phyloP scores from a whole-genome alignment of 23 tunicate genomes.

The Diplosoma virens region DNA sequence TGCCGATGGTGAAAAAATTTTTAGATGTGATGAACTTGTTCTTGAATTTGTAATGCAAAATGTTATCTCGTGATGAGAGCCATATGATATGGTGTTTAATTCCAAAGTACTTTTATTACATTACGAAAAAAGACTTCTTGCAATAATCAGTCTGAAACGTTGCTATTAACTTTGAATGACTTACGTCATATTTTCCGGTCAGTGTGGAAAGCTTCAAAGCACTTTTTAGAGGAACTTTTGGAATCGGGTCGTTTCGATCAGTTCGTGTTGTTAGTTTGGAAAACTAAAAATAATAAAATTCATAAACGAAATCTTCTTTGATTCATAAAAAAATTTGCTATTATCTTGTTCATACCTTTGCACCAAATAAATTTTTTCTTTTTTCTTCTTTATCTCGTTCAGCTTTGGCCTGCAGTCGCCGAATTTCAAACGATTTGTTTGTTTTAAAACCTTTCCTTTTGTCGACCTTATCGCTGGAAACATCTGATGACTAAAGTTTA shows the following conservation, averaged over 20 bases:
- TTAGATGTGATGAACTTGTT: too few species aligned
- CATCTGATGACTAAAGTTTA: constrained; percentile 12
- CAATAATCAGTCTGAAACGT: not conserved
- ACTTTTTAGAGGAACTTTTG: constrained; percentile 35
- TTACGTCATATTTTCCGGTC: constrained; percentile 25
- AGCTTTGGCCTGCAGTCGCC: constrained; percentile 86
- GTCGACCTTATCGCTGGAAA: constrained; percentile 45
- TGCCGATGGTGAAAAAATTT: too few species aligned
- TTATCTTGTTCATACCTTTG: constrained; percentile 35
- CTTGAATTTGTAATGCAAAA: too few species aligned
- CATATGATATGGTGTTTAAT: too few species aligned
- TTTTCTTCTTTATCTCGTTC: constrained; percentile 72
- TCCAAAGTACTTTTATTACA: too few species aligned
- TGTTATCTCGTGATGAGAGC: too few species aligned
- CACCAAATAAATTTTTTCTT: constrained; percentile 47
- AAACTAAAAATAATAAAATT: constrained; percentile 23
- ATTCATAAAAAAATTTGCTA: too few species aligned
- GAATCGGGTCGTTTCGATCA: not conserved
- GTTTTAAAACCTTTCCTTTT: constrained; percentile 66
- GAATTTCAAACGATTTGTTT: constrained; percentile 84
- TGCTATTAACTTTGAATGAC: not conserved
- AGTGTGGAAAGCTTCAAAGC: constrained; percentile 34
- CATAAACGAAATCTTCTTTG: too few species aligned
- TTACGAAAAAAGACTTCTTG: too few species aligned
- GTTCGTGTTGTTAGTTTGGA: constrained; percentile 29